phyloP scores from a whole-genome alignment of 2,797 vertebrate species.

The Threskiornis aethiopicus region DNA sequence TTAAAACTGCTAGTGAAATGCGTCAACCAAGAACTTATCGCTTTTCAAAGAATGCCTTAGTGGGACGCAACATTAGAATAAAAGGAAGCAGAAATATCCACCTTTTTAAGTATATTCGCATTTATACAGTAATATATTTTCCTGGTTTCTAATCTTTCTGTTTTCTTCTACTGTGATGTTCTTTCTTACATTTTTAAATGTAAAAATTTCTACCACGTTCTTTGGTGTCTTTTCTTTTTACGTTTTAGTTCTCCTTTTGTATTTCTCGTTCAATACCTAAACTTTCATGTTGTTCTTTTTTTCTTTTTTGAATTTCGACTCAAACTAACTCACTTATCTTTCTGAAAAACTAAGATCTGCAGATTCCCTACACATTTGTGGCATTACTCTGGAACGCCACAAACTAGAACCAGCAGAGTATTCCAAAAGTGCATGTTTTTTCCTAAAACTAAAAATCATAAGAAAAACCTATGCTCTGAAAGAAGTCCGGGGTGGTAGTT shows the following conservation, averaged over 20 bases:
- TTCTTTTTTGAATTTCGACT: background rate
- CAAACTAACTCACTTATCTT: background rate
- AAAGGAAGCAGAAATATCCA: background rate
- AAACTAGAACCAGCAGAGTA: background rate
- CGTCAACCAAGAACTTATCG: background rate
- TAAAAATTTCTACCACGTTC: background rate
- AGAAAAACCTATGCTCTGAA: background rate
- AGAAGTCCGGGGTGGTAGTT: background rate
- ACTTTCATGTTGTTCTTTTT: background rate
- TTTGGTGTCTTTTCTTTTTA: background rate
- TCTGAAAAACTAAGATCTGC: background rate
- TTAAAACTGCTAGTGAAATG: slow-evolving; percentile 64
- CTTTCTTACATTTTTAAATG: background rate
- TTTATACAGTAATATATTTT: background rate
- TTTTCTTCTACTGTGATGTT: background rate
- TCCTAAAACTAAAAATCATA: background rate
- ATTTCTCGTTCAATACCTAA: background rate
- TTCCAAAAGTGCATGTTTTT: background rate
- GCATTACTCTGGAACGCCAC: background rate
- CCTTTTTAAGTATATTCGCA: background rate
- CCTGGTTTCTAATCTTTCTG: background rate
- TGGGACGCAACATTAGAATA: background rate
- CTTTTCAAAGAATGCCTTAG: background rate
- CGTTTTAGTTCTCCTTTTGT: background rate
- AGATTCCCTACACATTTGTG: background rate